Percentiles rank a stretch among this genome's conserved stretches.
Evolutionary conservation across 2,113 vertebrate species (phyloP).

Genomic region (Dasyurus viverrinus): DNA sequence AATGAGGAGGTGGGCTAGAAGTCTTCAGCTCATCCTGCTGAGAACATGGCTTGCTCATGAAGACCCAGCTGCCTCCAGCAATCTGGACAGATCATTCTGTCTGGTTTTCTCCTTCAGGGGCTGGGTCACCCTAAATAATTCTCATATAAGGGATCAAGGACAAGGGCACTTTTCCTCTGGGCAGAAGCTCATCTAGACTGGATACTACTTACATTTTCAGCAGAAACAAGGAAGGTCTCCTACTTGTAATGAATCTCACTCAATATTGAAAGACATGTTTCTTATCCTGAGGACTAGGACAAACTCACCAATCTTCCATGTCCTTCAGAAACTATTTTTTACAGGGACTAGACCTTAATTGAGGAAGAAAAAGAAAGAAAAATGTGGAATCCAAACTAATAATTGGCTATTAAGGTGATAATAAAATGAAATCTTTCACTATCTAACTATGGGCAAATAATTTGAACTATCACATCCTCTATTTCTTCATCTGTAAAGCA

Average conservation of each 20-base stretch:
- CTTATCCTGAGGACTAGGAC: too few relatives aligned
- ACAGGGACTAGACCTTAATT: background rate
- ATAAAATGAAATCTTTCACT: background rate
- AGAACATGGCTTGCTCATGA: too few relatives aligned
- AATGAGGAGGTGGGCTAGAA: background rate
- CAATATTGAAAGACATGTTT: background rate
- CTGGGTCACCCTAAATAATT: background rate
- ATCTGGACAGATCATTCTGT: too few relatives aligned
- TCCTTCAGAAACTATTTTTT: background rate
- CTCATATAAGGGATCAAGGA: background rate
- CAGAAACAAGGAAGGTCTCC: background rate
- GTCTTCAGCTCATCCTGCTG: background rate
- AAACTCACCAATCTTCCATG: background rate
- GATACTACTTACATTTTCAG: background rate
- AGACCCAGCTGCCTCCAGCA: too few relatives aligned
- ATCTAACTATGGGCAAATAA: background rate
- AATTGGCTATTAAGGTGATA: background rate
- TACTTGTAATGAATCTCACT: background rate
- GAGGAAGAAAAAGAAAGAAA: background rate
- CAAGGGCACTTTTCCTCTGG: too few relatives aligned
- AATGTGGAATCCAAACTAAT: background rate
- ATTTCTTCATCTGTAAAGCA: background rate
- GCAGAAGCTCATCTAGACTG: background rate
- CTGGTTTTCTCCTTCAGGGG: background rate
- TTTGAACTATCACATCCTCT: background rate